Evolutionary conservation across 2,888 invertebrate species (phyloP).

Genomic region (Microdon myrmicae): DNA sequence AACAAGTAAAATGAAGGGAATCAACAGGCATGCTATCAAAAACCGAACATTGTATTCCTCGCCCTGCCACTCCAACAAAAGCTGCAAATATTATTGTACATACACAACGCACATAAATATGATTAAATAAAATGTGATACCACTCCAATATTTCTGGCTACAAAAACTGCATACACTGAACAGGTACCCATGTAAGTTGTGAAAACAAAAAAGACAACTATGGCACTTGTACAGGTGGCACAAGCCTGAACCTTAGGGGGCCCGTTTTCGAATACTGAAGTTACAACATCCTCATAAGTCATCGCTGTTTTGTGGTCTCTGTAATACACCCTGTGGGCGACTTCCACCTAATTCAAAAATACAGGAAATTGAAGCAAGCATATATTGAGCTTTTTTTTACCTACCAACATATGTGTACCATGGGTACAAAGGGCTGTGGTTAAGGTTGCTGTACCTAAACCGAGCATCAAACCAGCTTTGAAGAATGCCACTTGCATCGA

Average conservation of each 20-base stretch:
- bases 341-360: conserved; percentile 77
- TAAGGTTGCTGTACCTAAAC: conserved; percentile 83
- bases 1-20: conserved; percentile 82
- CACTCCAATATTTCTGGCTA: conserved; percentile 84
- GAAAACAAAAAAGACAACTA: conserved; percentile 71
- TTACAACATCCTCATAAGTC: conserved; percentile 89
- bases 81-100: no score
- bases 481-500: conserved; percentile 94
- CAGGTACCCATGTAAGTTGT: conserved; percentile 96
- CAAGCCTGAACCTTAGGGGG: conserved; percentile 75
- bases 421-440: conserved; percentile 93
- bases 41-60: conserved; percentile 70
- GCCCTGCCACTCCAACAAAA: conserved; percentile 71
- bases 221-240: conserved; percentile 68
- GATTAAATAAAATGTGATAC: no score
- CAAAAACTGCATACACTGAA: conserved; percentile 95
- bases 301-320: conserved; percentile 77
- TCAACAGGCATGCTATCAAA: conserved; percentile 74
- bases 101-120: no score
- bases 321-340: conserved; percentile 82
- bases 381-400: no score
- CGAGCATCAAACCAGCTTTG: conserved; percentile 85
- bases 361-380: no score
- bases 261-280: conserved; percentile 81
- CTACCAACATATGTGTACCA: conserved; percentile 90